These are phyloP conservation scores for Pantherophis vulpinus DNA, from an alignment of 2,797 vertebrate species.

Conservation along the genomic window DNA sequence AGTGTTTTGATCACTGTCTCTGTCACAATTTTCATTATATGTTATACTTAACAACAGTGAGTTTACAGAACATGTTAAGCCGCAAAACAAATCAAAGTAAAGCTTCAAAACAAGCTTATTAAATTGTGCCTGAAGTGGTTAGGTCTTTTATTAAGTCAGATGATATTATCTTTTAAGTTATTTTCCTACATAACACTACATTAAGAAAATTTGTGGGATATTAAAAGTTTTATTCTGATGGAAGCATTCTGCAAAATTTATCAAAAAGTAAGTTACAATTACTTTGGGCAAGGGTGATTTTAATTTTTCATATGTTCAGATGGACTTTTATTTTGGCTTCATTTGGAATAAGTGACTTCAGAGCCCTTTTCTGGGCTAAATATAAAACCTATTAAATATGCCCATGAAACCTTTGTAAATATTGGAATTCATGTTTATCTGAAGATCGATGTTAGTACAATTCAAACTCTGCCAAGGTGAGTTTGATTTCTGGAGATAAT, in stretches of 20 bases:
- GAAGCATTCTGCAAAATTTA: neutral
- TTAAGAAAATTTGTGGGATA: neutral
- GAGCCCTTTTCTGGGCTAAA: neutral
- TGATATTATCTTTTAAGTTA: neutral
- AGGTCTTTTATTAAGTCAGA: neutral
- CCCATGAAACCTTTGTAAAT: neutral
- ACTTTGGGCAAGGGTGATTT: neutral
- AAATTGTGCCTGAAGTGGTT: neutral
- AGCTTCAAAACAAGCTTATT: neutral
- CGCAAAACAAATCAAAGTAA: neutral
- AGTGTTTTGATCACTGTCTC: neutral
- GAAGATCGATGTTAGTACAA: neutral
- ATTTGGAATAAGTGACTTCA: neutral
- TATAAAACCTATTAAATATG: neutral
- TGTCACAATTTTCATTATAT: neutral
- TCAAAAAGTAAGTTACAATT: neutral
- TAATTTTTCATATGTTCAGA: neutral
- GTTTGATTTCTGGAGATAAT: neutral
- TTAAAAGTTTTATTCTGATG: neutral
- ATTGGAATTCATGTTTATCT: neutral
- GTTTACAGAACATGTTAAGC: neutral
- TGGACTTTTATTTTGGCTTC: neutral
- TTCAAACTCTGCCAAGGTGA: neutral
- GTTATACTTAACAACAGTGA: neutral
- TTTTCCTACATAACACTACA: neutral